Conservation (phyloP, 2,888 invertebrate genomes). For the Macaria liturata region DNA sequence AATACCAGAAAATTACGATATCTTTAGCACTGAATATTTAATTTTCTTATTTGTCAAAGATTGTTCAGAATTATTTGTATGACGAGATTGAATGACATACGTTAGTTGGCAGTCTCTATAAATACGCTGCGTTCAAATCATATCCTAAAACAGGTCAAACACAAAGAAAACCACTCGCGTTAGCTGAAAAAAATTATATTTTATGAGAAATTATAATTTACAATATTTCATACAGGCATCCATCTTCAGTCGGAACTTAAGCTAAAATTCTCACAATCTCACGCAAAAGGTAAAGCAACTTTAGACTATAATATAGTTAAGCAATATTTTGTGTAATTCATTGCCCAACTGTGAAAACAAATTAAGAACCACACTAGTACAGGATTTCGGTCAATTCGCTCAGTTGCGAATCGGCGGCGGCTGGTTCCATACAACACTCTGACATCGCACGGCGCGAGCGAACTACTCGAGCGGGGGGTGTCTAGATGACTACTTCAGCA, state of each 20-base stretch:
- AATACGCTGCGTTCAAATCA: neutral
- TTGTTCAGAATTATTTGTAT: too few species aligned
- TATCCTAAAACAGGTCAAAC: constrained; percentile 1
- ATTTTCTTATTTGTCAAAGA: too few species aligned
- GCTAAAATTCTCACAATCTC: constrained; percentile 84
- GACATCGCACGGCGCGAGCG: constrained; percentile 35
- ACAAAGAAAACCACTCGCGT: constrained; percentile 69
- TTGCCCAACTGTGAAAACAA: constrained; percentile 72
- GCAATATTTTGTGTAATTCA: constrained; percentile 78
- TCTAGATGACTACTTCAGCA: too few species aligned
- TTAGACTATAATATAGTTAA: constrained; percentile 84
- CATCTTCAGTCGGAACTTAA: constrained; percentile 84
- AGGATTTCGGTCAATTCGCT: constrained; percentile 70
- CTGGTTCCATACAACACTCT: constrained; percentile 38
- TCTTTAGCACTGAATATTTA: too few species aligned
- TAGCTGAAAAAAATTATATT: constrained; percentile 85
- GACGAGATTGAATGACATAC: too few species aligned
- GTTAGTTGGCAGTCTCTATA: too few species aligned
- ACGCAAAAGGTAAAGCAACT: constrained; percentile 84
- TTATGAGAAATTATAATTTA: constrained; percentile 85
- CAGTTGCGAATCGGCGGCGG: constrained; percentile 54
- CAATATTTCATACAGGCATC: constrained; percentile 84
- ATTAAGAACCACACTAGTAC: constrained; percentile 67
- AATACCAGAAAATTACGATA: neutral
- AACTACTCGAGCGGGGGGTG: constrained; percentile 43